These are phyloP conservation scores for Anomalospiza imberbis DNA, from an alignment of 2,797 vertebrate species.

Conservation along the genomic window DNA sequence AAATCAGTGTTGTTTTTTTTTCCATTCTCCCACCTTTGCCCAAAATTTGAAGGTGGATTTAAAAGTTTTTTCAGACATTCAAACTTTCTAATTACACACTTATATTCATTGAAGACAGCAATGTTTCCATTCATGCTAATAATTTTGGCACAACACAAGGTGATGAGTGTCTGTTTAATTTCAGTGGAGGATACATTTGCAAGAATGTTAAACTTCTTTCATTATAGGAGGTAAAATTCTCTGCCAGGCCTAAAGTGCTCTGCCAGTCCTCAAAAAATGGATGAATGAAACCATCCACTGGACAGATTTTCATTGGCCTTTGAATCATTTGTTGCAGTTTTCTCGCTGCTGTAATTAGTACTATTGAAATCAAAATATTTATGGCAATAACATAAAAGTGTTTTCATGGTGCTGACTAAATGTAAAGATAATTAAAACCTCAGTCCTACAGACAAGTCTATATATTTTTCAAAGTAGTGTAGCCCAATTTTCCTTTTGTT, in stretches of 20 bases:
- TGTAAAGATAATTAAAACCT: background rate
- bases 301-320: background rate
- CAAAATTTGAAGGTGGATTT: background rate
- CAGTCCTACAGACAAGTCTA: background rate
- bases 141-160: background rate
- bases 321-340: background rate
- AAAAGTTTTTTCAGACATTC: background rate
- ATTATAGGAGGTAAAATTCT: background rate
- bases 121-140: background rate
- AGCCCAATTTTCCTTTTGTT: background rate
- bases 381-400: background rate
- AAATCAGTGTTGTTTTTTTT: background rate
- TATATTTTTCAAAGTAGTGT: background rate
- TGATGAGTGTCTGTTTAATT: background rate
- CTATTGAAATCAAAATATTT: background rate
- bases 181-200: background rate
- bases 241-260: background rate
- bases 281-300: background rate
- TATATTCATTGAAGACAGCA: background rate
- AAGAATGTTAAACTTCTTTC: background rate
- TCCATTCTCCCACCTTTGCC: background rate
- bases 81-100: background rate
- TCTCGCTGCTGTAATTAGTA: background rate
- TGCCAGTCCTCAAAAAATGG: background rate
- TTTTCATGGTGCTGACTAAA: background rate